A percentile compares a stretch with the other conserved stretches of the same genome.
Evolutionary conservation across 2,888 invertebrate species (phyloP).

Genomic region (Dryomyza anilis): DNA sequence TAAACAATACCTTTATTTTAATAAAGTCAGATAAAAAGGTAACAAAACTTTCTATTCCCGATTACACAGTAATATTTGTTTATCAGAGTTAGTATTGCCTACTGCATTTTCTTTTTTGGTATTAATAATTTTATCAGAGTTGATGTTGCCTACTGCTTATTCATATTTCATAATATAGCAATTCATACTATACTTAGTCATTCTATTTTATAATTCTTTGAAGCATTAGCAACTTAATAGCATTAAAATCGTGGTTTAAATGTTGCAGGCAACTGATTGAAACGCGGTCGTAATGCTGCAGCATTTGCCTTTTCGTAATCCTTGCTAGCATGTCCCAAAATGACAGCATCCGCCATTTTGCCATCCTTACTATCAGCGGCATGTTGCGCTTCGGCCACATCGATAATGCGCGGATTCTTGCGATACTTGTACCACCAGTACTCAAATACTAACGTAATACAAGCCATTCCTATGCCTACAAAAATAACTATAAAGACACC

Average conservation of each 20-base stretch:
- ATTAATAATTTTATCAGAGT: too few species aligned
- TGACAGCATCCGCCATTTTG: slow-evolving; percentile 53
- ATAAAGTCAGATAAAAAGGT: too few species aligned
- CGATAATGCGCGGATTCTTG: slow-evolving; percentile 67
- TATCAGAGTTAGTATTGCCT: too few species aligned
- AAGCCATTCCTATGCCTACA: slow-evolving; percentile 91
- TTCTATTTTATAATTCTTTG: too few species aligned
- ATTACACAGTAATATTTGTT: too few species aligned
- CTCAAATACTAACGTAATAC: slow-evolving; percentile 88
- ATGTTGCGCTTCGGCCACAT: slow-evolving; percentile 65
- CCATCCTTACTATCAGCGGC: slow-evolving; percentile 43
- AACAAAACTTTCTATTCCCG: too few species aligned
- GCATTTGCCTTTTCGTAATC: slow-evolving; percentile 54
- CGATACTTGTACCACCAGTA: slow-evolving; percentile 92
- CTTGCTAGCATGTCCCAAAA: slow-evolving; percentile 54
- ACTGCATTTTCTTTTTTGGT: too few species aligned
- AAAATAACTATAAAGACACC: slow-evolving; percentile 98
- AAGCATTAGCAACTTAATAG: slow-evolving; percentile 12
- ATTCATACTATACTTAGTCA: too few species aligned
- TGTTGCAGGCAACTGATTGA: slow-evolving; percentile 54
- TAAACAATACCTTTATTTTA: too few species aligned
- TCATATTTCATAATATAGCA: too few species aligned
- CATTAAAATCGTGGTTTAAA: slow-evolving; percentile 58
- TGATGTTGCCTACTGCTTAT: too few species aligned
- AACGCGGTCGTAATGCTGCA: slow-evolving; percentile 56